Evolutionary conservation across 37 sponge, comb jelly and placozoan species (phyloP).

Genomic region (Tethya wilhelma): DNA sequence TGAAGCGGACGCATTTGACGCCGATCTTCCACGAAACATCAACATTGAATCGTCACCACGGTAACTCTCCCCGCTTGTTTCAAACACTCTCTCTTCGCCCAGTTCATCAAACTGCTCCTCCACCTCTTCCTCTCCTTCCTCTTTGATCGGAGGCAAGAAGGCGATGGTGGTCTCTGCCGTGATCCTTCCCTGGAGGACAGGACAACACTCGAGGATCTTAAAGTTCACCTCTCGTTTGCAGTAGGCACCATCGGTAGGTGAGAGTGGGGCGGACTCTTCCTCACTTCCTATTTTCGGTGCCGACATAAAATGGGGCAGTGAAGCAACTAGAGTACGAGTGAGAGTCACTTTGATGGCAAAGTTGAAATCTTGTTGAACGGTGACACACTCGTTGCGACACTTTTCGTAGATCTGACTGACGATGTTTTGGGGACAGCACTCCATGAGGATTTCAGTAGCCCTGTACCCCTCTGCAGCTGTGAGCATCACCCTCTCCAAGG

Average conservation of each 20-base stretch:
- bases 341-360: constrained; percentile 15
- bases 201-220: constrained; percentile 27
- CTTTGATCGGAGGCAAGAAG: constrained; percentile 52
- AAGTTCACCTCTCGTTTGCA: constrained; percentile 5
- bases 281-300: background rate
- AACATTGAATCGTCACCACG: too few species aligned
- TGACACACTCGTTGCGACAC: background rate
- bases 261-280: background rate
- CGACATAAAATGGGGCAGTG: too few species aligned
- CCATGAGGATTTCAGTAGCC: background rate
- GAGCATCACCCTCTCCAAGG: constrained; percentile 38
- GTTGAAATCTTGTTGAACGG: constrained; percentile 24
- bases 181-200: constrained; percentile 56
- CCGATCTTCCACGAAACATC: too few species aligned
- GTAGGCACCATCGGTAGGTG: too few species aligned
- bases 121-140: too few species aligned
- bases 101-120: background rate
- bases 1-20: constrained; percentile 14
- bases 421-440: background rate
- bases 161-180: constrained; percentile 41
- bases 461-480: background rate
- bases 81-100: too few species aligned
- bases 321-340: too few species aligned
- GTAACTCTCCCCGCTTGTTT: too few species aligned
- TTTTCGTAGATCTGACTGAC: constrained; percentile 29